phyloP scores from a whole-genome alignment of 2,888 invertebrate genomes.

The Petrophora chlorosata region DNA sequence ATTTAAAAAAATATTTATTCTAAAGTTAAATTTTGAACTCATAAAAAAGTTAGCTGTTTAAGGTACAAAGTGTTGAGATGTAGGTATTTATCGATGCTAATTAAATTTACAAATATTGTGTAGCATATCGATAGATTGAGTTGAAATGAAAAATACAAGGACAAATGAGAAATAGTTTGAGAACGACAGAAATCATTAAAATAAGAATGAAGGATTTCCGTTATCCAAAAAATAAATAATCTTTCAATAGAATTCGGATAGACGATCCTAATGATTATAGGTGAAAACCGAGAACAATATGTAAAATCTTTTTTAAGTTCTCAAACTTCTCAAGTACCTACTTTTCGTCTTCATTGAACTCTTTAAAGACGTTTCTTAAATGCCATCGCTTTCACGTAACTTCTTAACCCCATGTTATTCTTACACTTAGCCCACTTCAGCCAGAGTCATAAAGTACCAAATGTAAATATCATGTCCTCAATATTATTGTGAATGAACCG shows the following conservation, averaged over 20 bases:
- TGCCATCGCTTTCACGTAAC: constrained; percentile 14
- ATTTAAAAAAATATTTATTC: too few relatives aligned
- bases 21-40: too few relatives aligned
- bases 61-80: constrained; percentile 3
- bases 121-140: constrained; percentile 4
- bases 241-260: too few relatives aligned
- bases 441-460: constrained; percentile 37
- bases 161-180: too few relatives aligned
- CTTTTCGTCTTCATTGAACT: too few relatives aligned
- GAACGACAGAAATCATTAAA: too few relatives aligned
- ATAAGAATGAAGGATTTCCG: neutral
- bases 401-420: constrained; percentile 10
- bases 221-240: too few relatives aligned
- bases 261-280: too few relatives aligned
- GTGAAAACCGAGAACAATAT: too few relatives aligned
- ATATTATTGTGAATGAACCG: constrained; percentile 28
- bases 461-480: constrained; percentile 44
- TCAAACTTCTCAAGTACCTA: too few relatives aligned
- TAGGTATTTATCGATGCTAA: constrained; percentile 4
- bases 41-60: too few relatives aligned
- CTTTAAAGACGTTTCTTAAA: neutral
- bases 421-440: constrained; percentile 31
- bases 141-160: constrained; percentile 12
- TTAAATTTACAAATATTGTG: constrained; percentile 2
- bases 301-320: too few relatives aligned